Base-by-base conservation (phyloP, 2,113 vertebrate genomes). In the Paradoxurus hermaphroditus region DNA sequence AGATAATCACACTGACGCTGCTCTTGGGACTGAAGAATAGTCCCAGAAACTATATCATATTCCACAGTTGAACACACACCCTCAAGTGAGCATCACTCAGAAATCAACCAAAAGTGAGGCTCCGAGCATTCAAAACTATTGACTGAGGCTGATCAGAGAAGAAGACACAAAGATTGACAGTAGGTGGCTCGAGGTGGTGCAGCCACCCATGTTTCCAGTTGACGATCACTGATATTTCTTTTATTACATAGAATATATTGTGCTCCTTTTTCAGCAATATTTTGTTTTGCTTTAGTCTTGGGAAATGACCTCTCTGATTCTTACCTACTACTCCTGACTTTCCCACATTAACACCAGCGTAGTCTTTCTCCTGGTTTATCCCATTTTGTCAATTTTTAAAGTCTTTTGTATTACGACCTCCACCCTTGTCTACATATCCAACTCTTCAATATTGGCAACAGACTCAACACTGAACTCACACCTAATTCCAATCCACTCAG, bases 281-380 rank as follows among this genome's bases (percentile, higher is more conserved):
- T 93, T 70, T 78, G 23, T 81, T 82, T 56, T 82, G 49, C 19
- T 59, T 90, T 96, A 51, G 51, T 39, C 78, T 95, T 95, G 25
- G 31, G 62, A 78, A 91, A 92, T 44, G 3, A 85, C 5, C 14
- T 75, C 6, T 97, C 51, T 46, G 23, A 36, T 70, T 91, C 90
- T 83, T 85, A 46, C 86, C 14, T 78, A 11, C 21, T 34, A 39
- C 13, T 34, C 15, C 25, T 81, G 5, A 82, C 59, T 53, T 7
- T 70, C 53, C 39, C 62, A 65, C 29, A 73, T 29, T 75, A 79
- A 67, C 62, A 68, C 67, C 68, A 85, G 65, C 68, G 12, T 2
- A 46, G 2, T 73, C 46, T 96, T 89, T 88, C 39, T 34, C 56
- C 44, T 83, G 11, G 2, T 89, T 93, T 34, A 81, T 27, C 41